These are phyloP conservation scores for Sericinus montela DNA, from an alignment of 2,888 invertebrate species.

Conservation along the genomic window DNA sequence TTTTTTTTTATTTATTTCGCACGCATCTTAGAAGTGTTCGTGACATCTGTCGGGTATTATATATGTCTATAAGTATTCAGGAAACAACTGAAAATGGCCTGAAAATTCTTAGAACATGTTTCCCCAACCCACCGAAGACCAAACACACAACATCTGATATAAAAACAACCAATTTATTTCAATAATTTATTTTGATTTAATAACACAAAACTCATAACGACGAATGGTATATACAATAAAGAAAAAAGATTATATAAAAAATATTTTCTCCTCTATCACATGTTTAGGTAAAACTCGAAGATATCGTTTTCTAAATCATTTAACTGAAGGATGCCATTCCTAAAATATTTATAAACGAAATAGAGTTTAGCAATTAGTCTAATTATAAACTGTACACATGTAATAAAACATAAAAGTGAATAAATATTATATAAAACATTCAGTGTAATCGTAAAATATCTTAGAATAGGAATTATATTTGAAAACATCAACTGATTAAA, in stretches of 20 bases:
- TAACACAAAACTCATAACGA: constrained; percentile 39
- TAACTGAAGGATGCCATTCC: background rate
- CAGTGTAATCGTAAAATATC: background rate
- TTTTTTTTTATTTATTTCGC: no score
- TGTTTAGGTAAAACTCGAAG: constrained; percentile 14
- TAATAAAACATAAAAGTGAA: background rate
- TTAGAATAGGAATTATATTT: background rate
- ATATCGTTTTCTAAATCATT: background rate
- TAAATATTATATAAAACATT: background rate
- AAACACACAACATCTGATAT: no score
- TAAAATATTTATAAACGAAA: constrained; percentile 1
- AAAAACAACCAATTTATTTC: constrained; percentile 5
- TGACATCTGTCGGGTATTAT: no score
- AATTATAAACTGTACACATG: background rate
- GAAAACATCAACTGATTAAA: no score
- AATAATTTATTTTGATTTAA: constrained; percentile 37
- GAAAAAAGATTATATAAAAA: constrained; percentile 28
- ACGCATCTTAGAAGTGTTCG: no score
- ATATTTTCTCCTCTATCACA: constrained; percentile 40
- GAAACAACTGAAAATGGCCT: no score
- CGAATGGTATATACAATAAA: constrained; percentile 34
- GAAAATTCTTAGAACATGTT: no score
- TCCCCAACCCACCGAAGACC: no score
- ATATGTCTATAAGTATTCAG: no score
- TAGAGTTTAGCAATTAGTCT: background rate